A percentile compares a stretch with the other conserved stretches of the same genome.
These are phyloP conservation scores for Macrochelys suwanniensis DNA, from an alignment of 2,797 vertebrate species.

Conservation along the genomic window DNA sequence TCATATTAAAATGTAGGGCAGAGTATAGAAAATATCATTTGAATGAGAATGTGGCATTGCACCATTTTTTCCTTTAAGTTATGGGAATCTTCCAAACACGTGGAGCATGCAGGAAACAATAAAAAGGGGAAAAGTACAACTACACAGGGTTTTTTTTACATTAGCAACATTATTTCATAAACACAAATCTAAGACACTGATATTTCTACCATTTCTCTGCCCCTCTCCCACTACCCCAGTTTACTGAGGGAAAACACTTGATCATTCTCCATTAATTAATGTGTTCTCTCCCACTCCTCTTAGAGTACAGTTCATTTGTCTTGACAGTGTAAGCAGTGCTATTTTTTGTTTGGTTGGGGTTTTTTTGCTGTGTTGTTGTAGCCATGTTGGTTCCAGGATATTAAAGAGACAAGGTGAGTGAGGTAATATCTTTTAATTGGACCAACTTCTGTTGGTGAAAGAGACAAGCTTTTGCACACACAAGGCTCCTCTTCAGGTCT, in stretches of 20 bases:
- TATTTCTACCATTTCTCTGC: background rate
- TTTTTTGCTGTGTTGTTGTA: background rate
- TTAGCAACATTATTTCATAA: conserved; percentile 13
- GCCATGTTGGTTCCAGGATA: background rate
- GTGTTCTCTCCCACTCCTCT: background rate
- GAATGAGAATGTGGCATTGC: background rate
- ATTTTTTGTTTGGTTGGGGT: background rate
- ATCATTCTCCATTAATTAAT: background rate
- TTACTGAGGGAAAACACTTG: background rate
- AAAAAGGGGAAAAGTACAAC: conserved; percentile 19
- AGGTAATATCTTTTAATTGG: background rate
- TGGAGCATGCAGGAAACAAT: background rate
- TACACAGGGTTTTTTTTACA: background rate
- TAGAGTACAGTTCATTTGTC: background rate
- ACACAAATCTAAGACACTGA: conserved; percentile 7
- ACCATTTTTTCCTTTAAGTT: background rate
- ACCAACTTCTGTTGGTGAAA: background rate
- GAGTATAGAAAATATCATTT: background rate
- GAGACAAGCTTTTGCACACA: background rate
- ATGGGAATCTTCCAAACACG: background rate
- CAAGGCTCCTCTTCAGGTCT: background rate
- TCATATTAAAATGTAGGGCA: background rate
- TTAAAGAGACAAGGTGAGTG: background rate
- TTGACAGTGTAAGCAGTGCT: background rate
- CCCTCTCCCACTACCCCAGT: background rate